Evolutionary conservation across 2,888 invertebrate genomes (phyloP).

Genomic region (Meloe dianella): DNA sequence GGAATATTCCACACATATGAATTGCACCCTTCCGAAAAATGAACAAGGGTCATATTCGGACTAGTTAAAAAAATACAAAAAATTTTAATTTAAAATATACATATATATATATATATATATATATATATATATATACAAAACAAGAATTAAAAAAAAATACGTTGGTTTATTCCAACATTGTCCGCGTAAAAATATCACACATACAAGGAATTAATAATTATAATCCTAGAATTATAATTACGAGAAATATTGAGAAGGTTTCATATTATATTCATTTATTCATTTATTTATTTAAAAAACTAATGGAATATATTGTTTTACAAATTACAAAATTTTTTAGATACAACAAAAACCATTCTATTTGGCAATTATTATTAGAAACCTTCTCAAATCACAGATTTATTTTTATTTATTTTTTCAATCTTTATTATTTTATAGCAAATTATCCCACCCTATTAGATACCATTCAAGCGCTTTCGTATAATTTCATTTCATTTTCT

Average conservation of each 20-base stretch:
- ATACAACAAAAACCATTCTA: constrained; percentile 28
- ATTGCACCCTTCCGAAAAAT: constrained; percentile 23
- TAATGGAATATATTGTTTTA: constrained; percentile 40
- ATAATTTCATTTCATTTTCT: constrained; percentile 23
- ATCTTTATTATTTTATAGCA: constrained; percentile 20
- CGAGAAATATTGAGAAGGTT: constrained; percentile 56
- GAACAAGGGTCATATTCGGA: constrained; percentile 23
- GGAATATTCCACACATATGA: constrained; percentile 28
- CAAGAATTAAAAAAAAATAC: constrained; percentile 16
- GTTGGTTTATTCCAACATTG: constrained; percentile 35
- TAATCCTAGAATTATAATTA: constrained; percentile 56
- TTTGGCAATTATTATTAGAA: constrained; percentile 57
- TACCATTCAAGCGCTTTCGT: constrained; percentile 31
- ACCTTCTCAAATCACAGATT: constrained; percentile 63
- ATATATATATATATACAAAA: constrained; percentile 10
- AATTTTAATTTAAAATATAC: not conserved
- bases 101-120: not conserved
- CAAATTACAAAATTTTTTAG: constrained; percentile 13
- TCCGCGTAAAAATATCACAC: constrained; percentile 54
- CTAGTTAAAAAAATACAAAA: constrained; percentile 24
- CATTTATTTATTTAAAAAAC: constrained; percentile 42
- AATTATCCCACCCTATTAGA: constrained; percentile 34
- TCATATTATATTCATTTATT: constrained; percentile 43
- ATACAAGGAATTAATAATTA: constrained; percentile 58
- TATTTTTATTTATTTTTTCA: constrained; percentile 49